Conservation (phyloP, 1,140 invertebrate genomes). For the Zaprionus ornatus region DNA sequence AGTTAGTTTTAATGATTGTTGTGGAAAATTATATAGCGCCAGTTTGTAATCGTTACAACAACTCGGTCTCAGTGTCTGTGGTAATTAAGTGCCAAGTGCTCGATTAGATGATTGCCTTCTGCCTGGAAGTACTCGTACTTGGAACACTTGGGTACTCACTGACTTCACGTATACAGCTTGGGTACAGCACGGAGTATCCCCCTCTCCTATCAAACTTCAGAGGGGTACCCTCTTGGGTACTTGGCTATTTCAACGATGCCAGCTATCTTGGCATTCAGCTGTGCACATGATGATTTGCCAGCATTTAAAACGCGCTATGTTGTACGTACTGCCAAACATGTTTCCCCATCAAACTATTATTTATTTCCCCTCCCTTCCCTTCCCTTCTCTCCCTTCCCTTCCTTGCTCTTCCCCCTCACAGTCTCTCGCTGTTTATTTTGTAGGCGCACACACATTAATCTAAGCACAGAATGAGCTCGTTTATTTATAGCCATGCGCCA, state of each 20-base stretch:
- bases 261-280: constrained; percentile 46
- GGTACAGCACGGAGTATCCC: not conserved
- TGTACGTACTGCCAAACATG: constrained; percentile 32
- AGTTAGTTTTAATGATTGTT: constrained; percentile 48
- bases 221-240: not conserved
- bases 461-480: constrained; percentile 48
- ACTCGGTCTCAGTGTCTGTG: constrained; percentile 18
- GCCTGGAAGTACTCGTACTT: constrained; percentile 34
- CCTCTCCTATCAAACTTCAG: too few relatives aligned
- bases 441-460: constrained; percentile 54
- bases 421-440: constrained; percentile 6
- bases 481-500: constrained; percentile 71
- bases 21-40: constrained; percentile 54
- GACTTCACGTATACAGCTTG: too few relatives aligned
- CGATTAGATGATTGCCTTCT: constrained; percentile 58
- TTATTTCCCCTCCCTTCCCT: not conserved
- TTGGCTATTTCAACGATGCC: constrained; percentile 29
- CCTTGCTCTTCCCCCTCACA: not conserved
- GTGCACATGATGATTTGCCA: constrained; percentile 15
- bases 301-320: constrained; percentile 31
- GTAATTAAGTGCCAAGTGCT: constrained; percentile 76
- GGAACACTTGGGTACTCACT: not conserved
- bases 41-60: constrained; percentile 46
- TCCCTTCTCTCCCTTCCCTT: not conserved
- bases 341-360: constrained; percentile 30